Evolutionary conservation across 2,888 invertebrate species (phyloP).

Genomic region (Noctua comes): DNA sequence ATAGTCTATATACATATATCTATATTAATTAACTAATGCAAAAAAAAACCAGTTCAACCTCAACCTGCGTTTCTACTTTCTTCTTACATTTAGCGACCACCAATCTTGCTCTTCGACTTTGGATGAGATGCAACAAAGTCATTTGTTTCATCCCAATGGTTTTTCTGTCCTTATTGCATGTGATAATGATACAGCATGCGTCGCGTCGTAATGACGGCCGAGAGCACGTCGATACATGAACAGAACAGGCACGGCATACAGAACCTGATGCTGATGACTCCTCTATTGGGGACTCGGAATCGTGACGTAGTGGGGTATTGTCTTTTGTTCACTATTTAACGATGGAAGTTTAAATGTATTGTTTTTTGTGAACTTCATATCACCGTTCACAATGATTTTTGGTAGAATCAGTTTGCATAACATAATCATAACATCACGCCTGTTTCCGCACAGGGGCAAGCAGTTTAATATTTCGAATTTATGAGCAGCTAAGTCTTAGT

Average conservation of each 20-base stretch:
- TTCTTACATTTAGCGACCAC: neutral
- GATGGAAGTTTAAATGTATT: neutral
- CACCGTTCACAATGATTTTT: neutral
- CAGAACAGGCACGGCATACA: neutral
- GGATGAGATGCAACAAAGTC: neutral
- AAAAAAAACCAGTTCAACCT: neutral
- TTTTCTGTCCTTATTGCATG: neutral
- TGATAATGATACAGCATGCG: neutral
- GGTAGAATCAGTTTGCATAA: neutral
- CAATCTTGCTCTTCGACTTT: neutral
- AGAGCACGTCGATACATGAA: neutral
- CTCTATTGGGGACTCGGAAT: constrained; percentile 6
- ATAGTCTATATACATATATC: too few relatives aligned
- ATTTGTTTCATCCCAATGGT: neutral
- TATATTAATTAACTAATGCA: neutral
- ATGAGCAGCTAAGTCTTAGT: neutral
- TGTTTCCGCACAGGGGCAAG: neutral
- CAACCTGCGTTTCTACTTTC: neutral
- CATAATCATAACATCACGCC: neutral
- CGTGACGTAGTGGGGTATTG: neutral
- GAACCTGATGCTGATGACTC: neutral
- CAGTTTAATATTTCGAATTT: neutral
- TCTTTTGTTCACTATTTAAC: constrained; percentile 16
- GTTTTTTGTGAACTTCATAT: neutral
- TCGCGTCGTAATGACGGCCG: constrained; percentile 28